phyloP scores from a whole-genome alignment of 2,888 invertebrate genomes.

The Thecocarcelia acutangulata region DNA sequence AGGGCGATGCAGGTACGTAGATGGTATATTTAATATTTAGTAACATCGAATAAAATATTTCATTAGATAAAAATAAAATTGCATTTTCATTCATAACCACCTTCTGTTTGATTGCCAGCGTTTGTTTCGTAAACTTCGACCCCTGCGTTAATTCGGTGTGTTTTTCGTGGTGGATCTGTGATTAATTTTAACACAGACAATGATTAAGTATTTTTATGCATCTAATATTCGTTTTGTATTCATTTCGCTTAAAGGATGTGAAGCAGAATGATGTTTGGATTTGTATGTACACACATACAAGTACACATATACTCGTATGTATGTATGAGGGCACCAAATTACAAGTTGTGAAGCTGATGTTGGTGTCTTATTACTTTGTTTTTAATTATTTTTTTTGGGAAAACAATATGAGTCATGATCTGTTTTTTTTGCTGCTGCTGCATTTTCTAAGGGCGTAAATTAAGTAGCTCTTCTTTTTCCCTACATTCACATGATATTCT shows the following conservation, averaged over 20 bases:
- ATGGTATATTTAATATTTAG: slow-evolving; percentile 19
- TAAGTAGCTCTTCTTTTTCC: no score
- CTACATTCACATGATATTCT: no score
- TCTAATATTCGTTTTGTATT: slow-evolving; percentile 48
- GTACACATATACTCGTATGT: no score
- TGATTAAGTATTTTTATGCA: slow-evolving; percentile 78
- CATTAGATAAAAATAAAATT: slow-evolving; percentile 59
- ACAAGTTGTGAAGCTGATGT: no score
- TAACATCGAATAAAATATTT: slow-evolving; percentile 30
- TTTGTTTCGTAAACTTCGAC: slow-evolving; percentile 71
- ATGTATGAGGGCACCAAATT: no score
- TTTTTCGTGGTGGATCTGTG: slow-evolving; percentile 73
- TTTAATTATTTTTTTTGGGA: slow-evolving; percentile 70
- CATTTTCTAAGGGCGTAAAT: no score
- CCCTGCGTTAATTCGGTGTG: slow-evolving; percentile 53
- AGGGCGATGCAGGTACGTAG: not conserved
- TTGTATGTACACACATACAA: no score
- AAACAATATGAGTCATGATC: slow-evolving; percentile 72
- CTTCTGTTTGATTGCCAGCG: slow-evolving; percentile 66
- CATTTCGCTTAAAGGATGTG: slow-evolving; percentile 20
- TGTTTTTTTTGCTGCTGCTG: no score
- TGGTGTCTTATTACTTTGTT: slow-evolving; percentile 63
- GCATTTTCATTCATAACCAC: slow-evolving; percentile 64
- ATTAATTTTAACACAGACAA: slow-evolving; percentile 78
- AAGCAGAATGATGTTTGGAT: slow-evolving; percentile 30